phyloP scores from a whole-genome alignment of 2,888 invertebrate genomes.

The Criorhina ranunculi region DNA sequence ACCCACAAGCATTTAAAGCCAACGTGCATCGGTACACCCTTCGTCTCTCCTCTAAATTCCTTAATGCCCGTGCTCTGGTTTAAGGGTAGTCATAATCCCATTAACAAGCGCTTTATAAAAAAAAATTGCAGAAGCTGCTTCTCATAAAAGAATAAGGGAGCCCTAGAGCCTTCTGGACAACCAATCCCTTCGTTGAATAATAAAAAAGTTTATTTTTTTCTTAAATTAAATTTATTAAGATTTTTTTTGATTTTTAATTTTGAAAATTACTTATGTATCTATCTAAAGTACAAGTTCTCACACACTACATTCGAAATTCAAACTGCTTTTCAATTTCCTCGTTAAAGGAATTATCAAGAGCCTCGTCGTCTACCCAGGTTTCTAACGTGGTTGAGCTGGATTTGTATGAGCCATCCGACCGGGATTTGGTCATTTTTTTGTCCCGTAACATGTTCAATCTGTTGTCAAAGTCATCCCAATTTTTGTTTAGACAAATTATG shows the following conservation, averaged over 20 bases:
- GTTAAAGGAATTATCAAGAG: constrained; percentile 79
- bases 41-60: too few species aligned
- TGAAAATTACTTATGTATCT: constrained; percentile 6
- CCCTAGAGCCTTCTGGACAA: too few species aligned
- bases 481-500: constrained; percentile 66
- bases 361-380: constrained; percentile 84
- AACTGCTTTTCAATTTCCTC: constrained; percentile 78
- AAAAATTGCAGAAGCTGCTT: too few species aligned
- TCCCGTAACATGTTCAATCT: constrained; percentile 79
- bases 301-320: constrained; percentile 42
- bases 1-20: too few species aligned
- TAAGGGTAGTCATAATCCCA: too few species aligned
- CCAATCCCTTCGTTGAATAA: neutral
- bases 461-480: constrained; percentile 80
- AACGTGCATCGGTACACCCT: too few species aligned
- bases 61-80: too few species aligned
- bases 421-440: constrained; percentile 73
- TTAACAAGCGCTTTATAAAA: too few species aligned
- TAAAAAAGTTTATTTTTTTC: constrained; percentile 1
- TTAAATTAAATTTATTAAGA: neutral
- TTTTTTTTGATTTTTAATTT: neutral
- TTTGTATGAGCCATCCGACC: constrained; percentile 79
- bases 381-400: constrained; percentile 83
- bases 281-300: constrained; percentile 41
- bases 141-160: too few species aligned